These are phyloP conservation scores for Ctena decussata DNA, from an alignment of 2,888 invertebrate genomes.

Conservation along the genomic window DNA sequence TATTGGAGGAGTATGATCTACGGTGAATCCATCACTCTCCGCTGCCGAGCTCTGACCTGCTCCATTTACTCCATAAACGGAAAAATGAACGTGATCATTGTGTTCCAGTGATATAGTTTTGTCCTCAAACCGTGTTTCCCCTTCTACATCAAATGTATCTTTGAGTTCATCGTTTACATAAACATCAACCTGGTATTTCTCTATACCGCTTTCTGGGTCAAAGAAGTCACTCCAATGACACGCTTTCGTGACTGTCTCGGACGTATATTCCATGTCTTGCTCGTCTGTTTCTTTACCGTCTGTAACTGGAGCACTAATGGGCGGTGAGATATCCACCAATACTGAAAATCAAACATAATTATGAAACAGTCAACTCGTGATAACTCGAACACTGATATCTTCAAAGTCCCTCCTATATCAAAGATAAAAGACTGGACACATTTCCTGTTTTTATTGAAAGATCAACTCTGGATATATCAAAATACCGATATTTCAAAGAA, in stretches of 20 bases:
- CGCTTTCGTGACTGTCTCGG: constrained; percentile 64
- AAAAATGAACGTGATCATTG: constrained; percentile 46
- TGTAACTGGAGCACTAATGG: constrained; percentile 56
- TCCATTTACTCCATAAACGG: constrained; percentile 71
- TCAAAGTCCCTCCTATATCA: no score
- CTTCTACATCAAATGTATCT: constrained; percentile 56
- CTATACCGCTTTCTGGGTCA: constrained; percentile 70
- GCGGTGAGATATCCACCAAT: constrained; percentile 67
- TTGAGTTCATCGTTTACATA: constrained; percentile 63
- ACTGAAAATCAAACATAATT: no score
- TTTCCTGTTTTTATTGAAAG: no score
- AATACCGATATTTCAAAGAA: no score
- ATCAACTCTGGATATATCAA: no score
- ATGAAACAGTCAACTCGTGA: no score
- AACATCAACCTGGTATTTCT: constrained; percentile 62
- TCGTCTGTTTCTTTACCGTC: constrained; percentile 53
- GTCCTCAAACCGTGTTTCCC: constrained; percentile 42
- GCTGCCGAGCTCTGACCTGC: constrained; percentile 59
- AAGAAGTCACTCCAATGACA: constrained; percentile 62
- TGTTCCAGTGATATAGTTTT: constrained; percentile 63
- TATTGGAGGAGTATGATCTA: constrained; percentile 76
- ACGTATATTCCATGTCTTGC: constrained; percentile 58
- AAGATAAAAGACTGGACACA: no score
- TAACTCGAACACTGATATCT: no score
- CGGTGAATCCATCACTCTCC: constrained; percentile 66